Evolutionary conservation across 2,888 invertebrate genomes (phyloP), one percentile per base, ranked within the genome.

Genomic region (Drosophila incognita): DNA sequence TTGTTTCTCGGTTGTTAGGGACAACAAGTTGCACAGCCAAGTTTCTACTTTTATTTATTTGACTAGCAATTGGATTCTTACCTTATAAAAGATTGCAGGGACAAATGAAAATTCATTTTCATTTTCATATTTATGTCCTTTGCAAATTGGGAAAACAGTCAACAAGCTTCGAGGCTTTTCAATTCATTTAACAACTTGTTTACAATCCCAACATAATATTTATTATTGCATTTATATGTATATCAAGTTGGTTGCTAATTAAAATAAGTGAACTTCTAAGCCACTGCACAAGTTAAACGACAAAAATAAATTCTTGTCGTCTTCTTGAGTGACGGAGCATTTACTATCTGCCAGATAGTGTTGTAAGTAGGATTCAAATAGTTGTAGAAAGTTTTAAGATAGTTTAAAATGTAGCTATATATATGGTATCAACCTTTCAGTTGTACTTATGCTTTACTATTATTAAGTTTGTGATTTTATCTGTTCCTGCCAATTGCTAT

Each of bases 1-100:
- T n/a, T 29, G 29, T 38, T 53, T 58, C 10, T 29, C 27, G 18
- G 52, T 52, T 35, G 27, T 18, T 49, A 46, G 46, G 46, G 52
- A 65, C 58, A 69, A 69, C 69, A 70, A 73, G 58, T 40, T 58
- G 57, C 57, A 21, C 62, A 53, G 61, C 42, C 61, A 42, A 64
- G 67, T 56, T 49, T 67, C 42, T 49, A 42, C 21, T 72, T 59
- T 73, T 70, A 70, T 67, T 63, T 42, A 49, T 29, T 46, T 27
- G 24, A 27, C 46, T 31, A 27, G 61, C 27, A 31, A 29, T 63
- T 62, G 51, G 46, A 38, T 58, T 49, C 72, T 72, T 51, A n/a
- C 31, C 7, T 8, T 27, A 15, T 13, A 27, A 18, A 10, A 18
- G 11, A 36, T 27, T 53, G 38, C 7, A 4, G 11, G 21, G 27